Evolutionary conservation across 2,888 invertebrate species (phyloP).

Genomic region (Eupsilia transversa): DNA sequence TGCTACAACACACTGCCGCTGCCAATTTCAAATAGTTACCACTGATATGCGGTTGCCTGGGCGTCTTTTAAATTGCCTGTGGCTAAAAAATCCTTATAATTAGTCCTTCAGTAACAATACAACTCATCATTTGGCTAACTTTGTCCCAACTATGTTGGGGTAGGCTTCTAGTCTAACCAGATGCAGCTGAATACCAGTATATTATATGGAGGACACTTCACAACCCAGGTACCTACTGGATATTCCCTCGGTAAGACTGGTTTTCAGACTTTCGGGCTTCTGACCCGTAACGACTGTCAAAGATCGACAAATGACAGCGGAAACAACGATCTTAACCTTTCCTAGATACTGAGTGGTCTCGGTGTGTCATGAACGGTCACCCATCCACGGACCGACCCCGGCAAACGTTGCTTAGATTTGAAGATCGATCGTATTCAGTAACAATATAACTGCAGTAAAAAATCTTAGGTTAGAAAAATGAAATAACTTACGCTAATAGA

Average conservation of each 20-base stretch:
- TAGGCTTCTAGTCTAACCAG: background rate
- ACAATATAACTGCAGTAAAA: background rate
- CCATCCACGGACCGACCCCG: background rate
- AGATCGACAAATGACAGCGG: background rate
- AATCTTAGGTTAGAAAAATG: background rate
- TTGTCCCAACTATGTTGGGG: too few relatives aligned
- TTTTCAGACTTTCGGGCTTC: background rate
- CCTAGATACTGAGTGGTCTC: background rate
- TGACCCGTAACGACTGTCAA: background rate
- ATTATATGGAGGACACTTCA: background rate
- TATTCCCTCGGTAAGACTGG: background rate
- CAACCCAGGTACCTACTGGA: background rate
- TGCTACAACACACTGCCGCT: too few relatives aligned
- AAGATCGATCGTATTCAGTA: background rate
- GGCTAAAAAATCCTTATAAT: background rate
- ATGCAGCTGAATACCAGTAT: background rate
- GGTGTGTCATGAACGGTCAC: background rate
- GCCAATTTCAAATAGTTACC: background rate
- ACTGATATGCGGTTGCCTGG: background rate
- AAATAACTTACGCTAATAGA: constrained; percentile 92
- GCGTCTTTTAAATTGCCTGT: background rate
- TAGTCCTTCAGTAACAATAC: background rate
- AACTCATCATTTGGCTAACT: background rate
- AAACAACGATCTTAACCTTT: background rate
- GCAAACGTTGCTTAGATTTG: background rate